Conservation (phyloP, 2,888 invertebrate species). For the Brachypalpus laphriformis region DNA sequence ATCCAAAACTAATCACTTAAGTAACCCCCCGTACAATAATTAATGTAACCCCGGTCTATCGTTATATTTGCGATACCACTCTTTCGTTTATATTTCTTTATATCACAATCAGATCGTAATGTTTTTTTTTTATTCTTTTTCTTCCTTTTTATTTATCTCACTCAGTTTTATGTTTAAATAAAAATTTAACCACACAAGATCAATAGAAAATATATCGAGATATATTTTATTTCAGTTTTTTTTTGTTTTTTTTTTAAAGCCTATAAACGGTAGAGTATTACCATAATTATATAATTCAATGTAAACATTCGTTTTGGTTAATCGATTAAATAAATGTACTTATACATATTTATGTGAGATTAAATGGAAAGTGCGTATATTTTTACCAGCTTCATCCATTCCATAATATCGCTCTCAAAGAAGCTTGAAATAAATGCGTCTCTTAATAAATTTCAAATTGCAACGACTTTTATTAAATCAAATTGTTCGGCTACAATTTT, state of each 20-base stretch:
- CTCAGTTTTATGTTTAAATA: background rate
- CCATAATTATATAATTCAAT: slow-evolving; percentile 42
- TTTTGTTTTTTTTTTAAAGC: background rate
- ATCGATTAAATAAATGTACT: slow-evolving; percentile 54
- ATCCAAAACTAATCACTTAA: slow-evolving; percentile 36
- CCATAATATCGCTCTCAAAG: slow-evolving; percentile 32
- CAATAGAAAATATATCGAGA: slow-evolving; percentile 21
- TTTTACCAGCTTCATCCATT: slow-evolving; percentile 40
- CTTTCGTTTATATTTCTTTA: slow-evolving; percentile 15
- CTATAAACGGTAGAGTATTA: slow-evolving; percentile 34
- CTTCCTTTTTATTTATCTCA: background rate
- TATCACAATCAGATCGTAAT: slow-evolving; percentile 2
- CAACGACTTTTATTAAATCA: slow-evolving; percentile 3
- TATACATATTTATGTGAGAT: slow-evolving; percentile 39
- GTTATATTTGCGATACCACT: slow-evolving; percentile 12
- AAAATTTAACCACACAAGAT: slow-evolving; percentile 6
- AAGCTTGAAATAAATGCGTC: slow-evolving; percentile 56
- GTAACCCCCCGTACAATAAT: slow-evolving; percentile 33
- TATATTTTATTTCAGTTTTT: background rate
- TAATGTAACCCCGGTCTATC: slow-evolving; percentile 32
- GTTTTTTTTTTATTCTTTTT: too few species aligned
- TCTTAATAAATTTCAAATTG: slow-evolving; percentile 28
- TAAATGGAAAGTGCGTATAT: slow-evolving; percentile 32
- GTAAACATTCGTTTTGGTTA: slow-evolving; percentile 51
- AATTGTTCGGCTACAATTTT: background rate